Evolutionary conservation across 2,888 invertebrate genomes (phyloP), one percentile per base, ranked within the genome.

Genomic region (Eupithecia abbreviata): DNA sequence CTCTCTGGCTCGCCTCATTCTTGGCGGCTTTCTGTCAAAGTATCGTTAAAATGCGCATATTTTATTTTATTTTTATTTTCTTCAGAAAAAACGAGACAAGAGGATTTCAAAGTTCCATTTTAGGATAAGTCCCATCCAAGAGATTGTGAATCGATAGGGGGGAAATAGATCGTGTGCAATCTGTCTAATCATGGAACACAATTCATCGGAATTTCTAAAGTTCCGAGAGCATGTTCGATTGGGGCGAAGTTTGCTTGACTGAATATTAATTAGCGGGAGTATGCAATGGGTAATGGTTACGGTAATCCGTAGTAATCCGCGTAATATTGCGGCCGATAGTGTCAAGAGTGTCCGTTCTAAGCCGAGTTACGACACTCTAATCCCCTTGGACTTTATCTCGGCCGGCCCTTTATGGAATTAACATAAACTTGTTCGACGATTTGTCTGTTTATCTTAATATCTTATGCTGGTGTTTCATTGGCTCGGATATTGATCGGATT

Each of bases 321-420:
- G 85, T 87, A 91, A 90, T 90, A 91, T 90, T 88, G 89, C 85
- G 87, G 86, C 85, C 85, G 90, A 90, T 90, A 91, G 90, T 90
- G 90, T 90, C 90, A 90, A 88, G 89, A 90, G 89, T 90, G 90
- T 89, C 90, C 89, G 86, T 82, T 86, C 84, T 90, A 90, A 92
- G 89, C 91, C 90, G 85, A 90, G 88, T 89, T 89, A 87, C 90
- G 91, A 90, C 90, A 89, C 85, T 89, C 86, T 92, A 92, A 92
- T 91, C 91, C 90, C 85, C 76, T 75, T 84, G 86, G 89, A 91
- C 86, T 90, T 91, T 91, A 90, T 91, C 91, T 88, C 87, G 83
- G 86, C 84, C 89, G 90, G 92, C 93, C 92, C 92, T 93, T 92
- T 91, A 90, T 84, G 88, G 90, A 90, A 91, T 93, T 93, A 92